Percentiles rank a stretch among this genome's conserved stretches.
These are phyloP conservation scores for Mormyrops attenuatus DNA, from an alignment of 2,797 vertebrate species.

Conservation along the genomic window DNA sequence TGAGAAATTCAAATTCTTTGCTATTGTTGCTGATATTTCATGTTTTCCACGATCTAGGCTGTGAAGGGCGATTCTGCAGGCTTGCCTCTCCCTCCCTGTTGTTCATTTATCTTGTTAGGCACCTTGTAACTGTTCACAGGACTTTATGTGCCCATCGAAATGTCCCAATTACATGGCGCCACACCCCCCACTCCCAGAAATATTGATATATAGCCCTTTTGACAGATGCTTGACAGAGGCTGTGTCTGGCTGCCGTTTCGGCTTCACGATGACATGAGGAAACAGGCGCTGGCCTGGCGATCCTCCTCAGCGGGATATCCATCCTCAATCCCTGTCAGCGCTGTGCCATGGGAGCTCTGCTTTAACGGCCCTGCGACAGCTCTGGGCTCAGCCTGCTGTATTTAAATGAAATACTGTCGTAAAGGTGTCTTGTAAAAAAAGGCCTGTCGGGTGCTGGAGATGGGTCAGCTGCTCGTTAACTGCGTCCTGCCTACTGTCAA, in stretches of 20 bases:
- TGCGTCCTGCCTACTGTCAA: slow-evolving; percentile 3
- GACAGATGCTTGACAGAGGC: slow-evolving; percentile 48
- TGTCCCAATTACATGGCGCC: not conserved
- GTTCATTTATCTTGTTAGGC: not conserved
- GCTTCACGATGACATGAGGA: slow-evolving; percentile 49
- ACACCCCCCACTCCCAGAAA: not conserved
- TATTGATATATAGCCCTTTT: slow-evolving; percentile 6
- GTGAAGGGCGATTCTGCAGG: not conserved
- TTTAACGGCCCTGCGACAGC: slow-evolving; percentile 54
- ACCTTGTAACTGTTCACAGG: not conserved
- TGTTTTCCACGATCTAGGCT: not conserved
- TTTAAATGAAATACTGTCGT: slow-evolving; percentile 44
- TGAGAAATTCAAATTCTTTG: not conserved
- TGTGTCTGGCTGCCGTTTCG: slow-evolving; percentile 58
- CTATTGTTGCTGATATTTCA: not conserved
- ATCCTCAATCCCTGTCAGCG: slow-evolving; percentile 61
- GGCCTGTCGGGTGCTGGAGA: slow-evolving; percentile 27
- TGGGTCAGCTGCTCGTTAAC: slow-evolving; percentile 29
- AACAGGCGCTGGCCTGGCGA: slow-evolving; percentile 52
- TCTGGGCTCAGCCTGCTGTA: slow-evolving; percentile 20
- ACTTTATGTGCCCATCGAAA: not conserved
- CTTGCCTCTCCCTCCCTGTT: not conserved
- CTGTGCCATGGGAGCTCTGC: slow-evolving; percentile 47
- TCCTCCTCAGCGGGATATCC: slow-evolving; percentile 59
- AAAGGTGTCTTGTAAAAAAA: slow-evolving; percentile 53